phyloP scores from a whole-genome alignment of 2,888 invertebrate species.

The Kuschelorhynchus macadamiae region DNA sequence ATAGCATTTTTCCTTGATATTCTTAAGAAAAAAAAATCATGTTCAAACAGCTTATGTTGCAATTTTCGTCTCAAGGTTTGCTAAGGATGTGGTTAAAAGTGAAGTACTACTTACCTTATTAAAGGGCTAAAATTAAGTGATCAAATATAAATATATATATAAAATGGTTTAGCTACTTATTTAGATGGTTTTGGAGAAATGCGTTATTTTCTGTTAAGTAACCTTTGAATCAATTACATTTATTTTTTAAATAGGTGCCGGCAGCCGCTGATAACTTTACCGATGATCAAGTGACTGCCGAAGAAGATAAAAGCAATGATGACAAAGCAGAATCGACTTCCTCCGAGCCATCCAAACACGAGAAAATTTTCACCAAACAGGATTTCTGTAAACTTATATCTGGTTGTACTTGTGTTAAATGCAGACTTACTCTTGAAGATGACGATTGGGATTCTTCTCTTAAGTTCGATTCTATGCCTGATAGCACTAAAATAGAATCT shows the following conservation, averaged over 20 bases:
- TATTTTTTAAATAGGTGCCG: conserved; percentile 5
- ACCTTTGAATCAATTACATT: too few species aligned
- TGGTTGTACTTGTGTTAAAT: conserved; percentile 35
- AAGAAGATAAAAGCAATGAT: background rate
- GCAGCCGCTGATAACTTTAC: conserved; percentile 6
- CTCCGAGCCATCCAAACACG: background rate
- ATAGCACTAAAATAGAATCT: background rate
- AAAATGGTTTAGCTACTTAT: too few species aligned
- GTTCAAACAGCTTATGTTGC: too few species aligned
- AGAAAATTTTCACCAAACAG: conserved; percentile 30
- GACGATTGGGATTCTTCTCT: conserved; percentile 46
- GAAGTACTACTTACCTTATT: too few species aligned
- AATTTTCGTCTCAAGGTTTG: too few species aligned
- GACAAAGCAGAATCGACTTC: conserved; percentile 1
- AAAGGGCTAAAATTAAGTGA: too few species aligned
- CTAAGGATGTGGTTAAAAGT: too few species aligned
- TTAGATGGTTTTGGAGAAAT: too few species aligned
- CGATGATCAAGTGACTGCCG: conserved; percentile 4
- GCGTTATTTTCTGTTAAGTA: too few species aligned
- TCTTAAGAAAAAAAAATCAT: too few species aligned
- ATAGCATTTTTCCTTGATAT: too few species aligned
- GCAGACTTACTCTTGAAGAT: conserved; percentile 33
- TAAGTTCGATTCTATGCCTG: conserved; percentile 10
- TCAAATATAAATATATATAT: too few species aligned
- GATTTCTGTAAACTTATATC: conserved; percentile 34